Evolutionary conservation across 2,113 vertebrate species (phyloP).

Genomic region (Tachuris rubrigastra): DNA sequence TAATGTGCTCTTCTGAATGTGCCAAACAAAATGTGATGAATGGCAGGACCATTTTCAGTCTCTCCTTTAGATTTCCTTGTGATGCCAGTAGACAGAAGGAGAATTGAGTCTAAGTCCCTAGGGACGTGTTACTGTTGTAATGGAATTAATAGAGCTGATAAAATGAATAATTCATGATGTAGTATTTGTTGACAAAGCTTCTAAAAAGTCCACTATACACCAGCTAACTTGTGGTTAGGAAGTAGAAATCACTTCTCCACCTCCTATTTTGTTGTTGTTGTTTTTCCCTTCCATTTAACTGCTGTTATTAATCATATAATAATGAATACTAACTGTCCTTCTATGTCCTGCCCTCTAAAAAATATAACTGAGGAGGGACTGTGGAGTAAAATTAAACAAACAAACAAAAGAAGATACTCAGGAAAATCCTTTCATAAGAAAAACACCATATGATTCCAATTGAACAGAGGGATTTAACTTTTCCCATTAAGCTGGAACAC

Average conservation of each 20-base stretch:
- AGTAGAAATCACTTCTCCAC: background rate
- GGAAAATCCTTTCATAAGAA: background rate
- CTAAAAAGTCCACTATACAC: background rate
- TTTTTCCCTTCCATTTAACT: background rate
- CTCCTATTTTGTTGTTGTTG: background rate
- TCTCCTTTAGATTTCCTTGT: slow-evolving; percentile 44
- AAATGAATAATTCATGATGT: slow-evolving; percentile 25
- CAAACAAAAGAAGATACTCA: background rate
- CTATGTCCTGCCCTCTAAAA: background rate
- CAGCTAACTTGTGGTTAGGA: background rate
- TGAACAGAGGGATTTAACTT: background rate
- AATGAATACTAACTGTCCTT: background rate
- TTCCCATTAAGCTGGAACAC: background rate
- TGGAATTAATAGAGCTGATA: slow-evolving; percentile 50
- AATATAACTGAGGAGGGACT: background rate
- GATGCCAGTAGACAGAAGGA: slow-evolving; percentile 17
- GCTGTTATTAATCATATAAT: background rate
- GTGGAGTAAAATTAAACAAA: background rate
- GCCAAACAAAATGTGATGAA: slow-evolving; percentile 5
- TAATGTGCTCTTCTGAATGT: slow-evolving; percentile 30
- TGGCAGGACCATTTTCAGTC: background rate
- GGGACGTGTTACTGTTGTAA: background rate
- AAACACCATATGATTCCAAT: background rate
- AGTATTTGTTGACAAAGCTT: background rate
- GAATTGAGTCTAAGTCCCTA: slow-evolving; percentile 5